Evolutionary conservation across 2,113 vertebrate genomes (phyloP).

Genomic region (Mus musculus): GRCm39 chr7:95410501-95411000

Average conservation of each 20-base stretch:
- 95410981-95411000: too few relatives aligned
- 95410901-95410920: conserved; percentile 59
- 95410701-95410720: conserved; percentile 82
- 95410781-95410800: conserved; percentile 80
- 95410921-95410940: conserved; percentile 42
- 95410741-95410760: conserved; percentile 73
- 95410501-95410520: background rate
- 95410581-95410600: conserved; percentile 78
- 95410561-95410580: conserved; percentile 59
- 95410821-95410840: conserved; percentile 63
- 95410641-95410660: conserved; percentile 84
- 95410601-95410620: conserved; percentile 79
- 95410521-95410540: conserved; percentile 68
- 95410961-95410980: background rate
- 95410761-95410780: conserved; percentile 81
- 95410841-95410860: conserved; percentile 70
- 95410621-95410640: conserved; percentile 84
- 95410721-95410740: conserved; percentile 82
- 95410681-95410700: conserved; percentile 84
- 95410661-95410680: conserved; percentile 84
- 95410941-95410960: background rate
- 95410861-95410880: conserved; percentile 76
- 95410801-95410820: conserved; percentile 84
- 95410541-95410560: conserved; percentile 77
- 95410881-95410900: conserved; percentile 25